phyloP scores from a whole-genome alignment of 2,797 vertebrate species.

The Microctenopoma stevenorrisi region DNA sequence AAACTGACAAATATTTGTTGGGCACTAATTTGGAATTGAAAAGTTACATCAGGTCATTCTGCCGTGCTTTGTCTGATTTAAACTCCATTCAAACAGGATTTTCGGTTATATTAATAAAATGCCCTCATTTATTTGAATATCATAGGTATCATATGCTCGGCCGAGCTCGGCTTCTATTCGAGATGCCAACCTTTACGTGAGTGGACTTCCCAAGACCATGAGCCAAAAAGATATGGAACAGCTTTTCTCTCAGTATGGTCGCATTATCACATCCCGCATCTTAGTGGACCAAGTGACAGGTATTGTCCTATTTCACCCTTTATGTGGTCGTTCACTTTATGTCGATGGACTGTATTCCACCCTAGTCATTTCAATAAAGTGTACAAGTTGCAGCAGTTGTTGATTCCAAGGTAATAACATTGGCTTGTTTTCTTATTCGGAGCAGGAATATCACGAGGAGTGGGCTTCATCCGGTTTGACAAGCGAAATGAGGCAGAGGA shows the following conservation, averaged over 20 bases:
- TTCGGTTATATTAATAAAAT: neutral
- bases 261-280: constrained; percentile 97
- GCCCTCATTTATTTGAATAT: neutral
- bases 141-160: constrained; percentile 93
- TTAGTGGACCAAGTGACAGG: constrained; percentile 94
- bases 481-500: constrained; percentile 97
- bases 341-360: neutral
- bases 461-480: constrained; percentile 98
- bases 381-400: neutral
- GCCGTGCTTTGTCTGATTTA: neutral
- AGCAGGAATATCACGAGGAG: constrained; percentile 94
- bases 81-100: constrained; percentile 1
- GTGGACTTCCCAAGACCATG: constrained; percentile 96
- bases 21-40: constrained; percentile 6
- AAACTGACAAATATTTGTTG: constrained; percentile 6
- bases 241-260: constrained; percentile 95
- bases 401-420: constrained; percentile 75
- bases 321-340: constrained; percentile 19
- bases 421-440: constrained; percentile 64
- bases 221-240: constrained; percentile 98
- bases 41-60: constrained; percentile 6
- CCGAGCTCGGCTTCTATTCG: constrained; percentile 96
- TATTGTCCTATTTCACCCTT: constrained; percentile 70
- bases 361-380: neutral
- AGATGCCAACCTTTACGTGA: constrained; percentile 96